Conservation (phyloP, 2,888 invertebrate species). For the Trichacis sp. region DNA sequence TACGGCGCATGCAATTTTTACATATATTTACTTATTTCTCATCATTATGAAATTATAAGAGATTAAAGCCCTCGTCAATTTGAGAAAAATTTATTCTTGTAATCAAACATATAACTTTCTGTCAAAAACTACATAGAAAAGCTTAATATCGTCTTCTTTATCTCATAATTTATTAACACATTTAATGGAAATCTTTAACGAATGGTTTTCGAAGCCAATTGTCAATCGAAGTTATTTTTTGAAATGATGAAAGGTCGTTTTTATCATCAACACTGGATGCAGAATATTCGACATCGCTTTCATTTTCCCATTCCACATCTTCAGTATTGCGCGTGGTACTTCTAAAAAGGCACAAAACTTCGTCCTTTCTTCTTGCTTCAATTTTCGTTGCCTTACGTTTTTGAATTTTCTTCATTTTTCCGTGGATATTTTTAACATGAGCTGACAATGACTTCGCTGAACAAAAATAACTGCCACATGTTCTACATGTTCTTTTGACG, state of each 20-base stretch:
- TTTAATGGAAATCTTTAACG: slow-evolving; percentile 1
- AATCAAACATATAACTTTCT: no score
- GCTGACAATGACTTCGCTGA: not conserved
- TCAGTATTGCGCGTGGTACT: not conserved
- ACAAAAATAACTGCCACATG: not conserved
- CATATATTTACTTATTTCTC: no score
- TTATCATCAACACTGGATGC: not conserved
- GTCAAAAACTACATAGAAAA: no score
- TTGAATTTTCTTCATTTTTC: slow-evolving; percentile 2
- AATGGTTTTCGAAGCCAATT: slow-evolving; percentile 2
- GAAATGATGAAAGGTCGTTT: not conserved
- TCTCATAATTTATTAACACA: no score
- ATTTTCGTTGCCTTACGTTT: slow-evolving; percentile 9
- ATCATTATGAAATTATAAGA: no score
- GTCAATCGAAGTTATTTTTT: not conserved
- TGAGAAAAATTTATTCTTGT: no score
- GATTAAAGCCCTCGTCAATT: no score
- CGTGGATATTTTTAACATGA: not conserved
- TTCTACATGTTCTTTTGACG: not conserved
- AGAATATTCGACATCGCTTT: slow-evolving; percentile 5
- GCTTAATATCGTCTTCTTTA: no score
- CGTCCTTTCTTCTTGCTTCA: slow-evolving; percentile 2
- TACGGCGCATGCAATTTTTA: no score
- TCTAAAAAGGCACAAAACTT: slow-evolving; percentile 7
- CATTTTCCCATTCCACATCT: slow-evolving; percentile 2